Evolutionary conservation across 1,140 invertebrate genomes (phyloP).

Genomic region (Acromyrmex heyeri): DNA sequence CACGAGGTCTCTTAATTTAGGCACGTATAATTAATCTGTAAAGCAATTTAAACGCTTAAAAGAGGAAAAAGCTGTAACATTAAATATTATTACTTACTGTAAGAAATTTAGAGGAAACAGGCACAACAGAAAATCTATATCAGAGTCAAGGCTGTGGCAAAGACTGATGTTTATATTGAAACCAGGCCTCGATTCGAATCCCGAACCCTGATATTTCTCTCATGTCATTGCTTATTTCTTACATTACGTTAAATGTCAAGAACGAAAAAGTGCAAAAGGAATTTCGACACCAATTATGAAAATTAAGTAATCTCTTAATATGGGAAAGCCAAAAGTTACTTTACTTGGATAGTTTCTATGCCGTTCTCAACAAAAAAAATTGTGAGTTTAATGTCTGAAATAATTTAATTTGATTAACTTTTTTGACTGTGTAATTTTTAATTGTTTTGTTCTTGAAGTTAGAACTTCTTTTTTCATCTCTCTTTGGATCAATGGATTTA

Average conservation of each 20-base stretch:
- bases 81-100: slow-evolving; percentile 18
- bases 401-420: neutral
- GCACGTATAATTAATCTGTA: slow-evolving; percentile 27
- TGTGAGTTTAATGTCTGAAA: neutral
- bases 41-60: slow-evolving; percentile 29
- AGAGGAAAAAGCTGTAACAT: slow-evolving; percentile 1
- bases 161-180: too few species aligned
- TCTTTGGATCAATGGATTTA: too few species aligned
- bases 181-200: too few species aligned
- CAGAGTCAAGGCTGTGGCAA: too few species aligned
- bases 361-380: neutral
- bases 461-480: too few species aligned
- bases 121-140: neutral
- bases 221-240: too few species aligned
- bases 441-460: too few species aligned
- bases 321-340: neutral
- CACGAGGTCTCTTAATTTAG: slow-evolving; percentile 31
- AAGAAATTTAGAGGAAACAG: too few species aligned
- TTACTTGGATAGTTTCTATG: neutral
- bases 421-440: too few species aligned
- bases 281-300: neutral
- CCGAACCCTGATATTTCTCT: too few species aligned
- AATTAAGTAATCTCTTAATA: neutral
- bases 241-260: neutral
- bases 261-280: neutral